Evolutionary conservation across 2,797 vertebrate genomes (phyloP).

Genomic region (Aldrovandia affinis): DNA sequence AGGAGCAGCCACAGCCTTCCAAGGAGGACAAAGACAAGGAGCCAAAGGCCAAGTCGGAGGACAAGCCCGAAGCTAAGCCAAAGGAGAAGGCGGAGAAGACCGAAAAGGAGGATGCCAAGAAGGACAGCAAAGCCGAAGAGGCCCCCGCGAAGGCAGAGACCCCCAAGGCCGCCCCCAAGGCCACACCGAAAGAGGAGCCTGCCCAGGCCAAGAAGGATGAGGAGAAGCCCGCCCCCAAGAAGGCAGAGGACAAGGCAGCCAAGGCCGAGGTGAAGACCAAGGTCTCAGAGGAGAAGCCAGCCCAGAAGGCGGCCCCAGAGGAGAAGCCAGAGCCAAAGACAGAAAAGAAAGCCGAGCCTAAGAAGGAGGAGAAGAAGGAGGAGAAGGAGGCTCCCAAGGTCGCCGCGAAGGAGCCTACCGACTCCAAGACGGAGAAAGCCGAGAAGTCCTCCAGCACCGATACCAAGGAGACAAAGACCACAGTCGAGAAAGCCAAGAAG

Average conservation of each 20-base stretch:
- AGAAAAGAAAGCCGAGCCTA: conserved; percentile 49
- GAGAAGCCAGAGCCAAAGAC: conserved; percentile 43
- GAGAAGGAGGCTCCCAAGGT: conserved; percentile 29
- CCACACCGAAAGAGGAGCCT: conserved; percentile 60
- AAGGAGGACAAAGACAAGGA: conserved; percentile 56
- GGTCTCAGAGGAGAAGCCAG: conserved; percentile 31
- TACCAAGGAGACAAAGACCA: conserved; percentile 69
- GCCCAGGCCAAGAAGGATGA: conserved; percentile 27
- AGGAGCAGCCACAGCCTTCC: conserved; percentile 43
- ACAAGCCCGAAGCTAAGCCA: conserved; percentile 24
- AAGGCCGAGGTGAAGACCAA: conserved; percentile 39
- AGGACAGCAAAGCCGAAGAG: conserved; percentile 46
- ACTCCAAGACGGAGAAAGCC: conserved; percentile 64
- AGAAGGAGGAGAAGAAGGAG: conserved; percentile 50
- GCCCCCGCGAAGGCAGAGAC: conserved; percentile 49
- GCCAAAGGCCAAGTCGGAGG: conserved; percentile 26
- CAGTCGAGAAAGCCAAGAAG: conserved; percentile 75
- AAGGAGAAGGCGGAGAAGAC: conserved; percentile 64
- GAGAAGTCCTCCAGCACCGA: conserved; percentile 82
- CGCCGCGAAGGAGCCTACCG: conserved; percentile 44
- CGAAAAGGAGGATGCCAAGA: conserved; percentile 56
- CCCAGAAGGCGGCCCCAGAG: conserved; percentile 40
- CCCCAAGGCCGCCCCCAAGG: conserved; percentile 58
- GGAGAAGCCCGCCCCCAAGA: neutral
- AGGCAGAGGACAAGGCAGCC: conserved; percentile 51